phyloP scores from a whole-genome alignment of 2,888 invertebrate species.

The Acanthococcus lagerstroemiae region DNA sequence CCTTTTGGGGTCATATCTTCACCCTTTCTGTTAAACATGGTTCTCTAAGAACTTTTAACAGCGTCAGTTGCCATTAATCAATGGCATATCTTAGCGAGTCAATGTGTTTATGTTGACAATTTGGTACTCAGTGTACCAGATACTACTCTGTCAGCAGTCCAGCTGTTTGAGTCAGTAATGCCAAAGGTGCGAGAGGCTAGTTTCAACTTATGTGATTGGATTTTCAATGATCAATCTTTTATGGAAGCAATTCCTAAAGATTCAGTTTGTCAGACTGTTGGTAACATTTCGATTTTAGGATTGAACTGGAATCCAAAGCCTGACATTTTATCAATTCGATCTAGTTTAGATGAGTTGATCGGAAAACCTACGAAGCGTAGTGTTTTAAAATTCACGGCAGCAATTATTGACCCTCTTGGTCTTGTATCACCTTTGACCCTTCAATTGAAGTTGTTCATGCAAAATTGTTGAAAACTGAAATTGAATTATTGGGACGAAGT shows the following conservation, averaged over 20 bases:
- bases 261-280: neutral
- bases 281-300: neutral
- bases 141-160: neutral
- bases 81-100: neutral
- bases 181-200: neutral
- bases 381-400: neutral
- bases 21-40: neutral
- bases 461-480: slow-evolving; percentile 1
- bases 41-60: neutral
- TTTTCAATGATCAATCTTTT: neutral
- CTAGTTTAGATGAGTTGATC: neutral
- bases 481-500: neutral
- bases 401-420: neutral
- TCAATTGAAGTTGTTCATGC: neutral
- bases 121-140: neutral
- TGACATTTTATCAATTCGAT: neutral
- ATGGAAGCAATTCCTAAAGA: too few relatives aligned
- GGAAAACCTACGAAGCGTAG: neutral
- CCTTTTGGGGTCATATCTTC: neutral
- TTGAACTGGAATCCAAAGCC: neutral
- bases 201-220: neutral
- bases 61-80: neutral
- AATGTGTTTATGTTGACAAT: slow-evolving; percentile 3
- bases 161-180: neutral
- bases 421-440: neutral